Conservation (phyloP, 2,888 invertebrate genomes). For the Stenolophus ochropezus region DNA sequence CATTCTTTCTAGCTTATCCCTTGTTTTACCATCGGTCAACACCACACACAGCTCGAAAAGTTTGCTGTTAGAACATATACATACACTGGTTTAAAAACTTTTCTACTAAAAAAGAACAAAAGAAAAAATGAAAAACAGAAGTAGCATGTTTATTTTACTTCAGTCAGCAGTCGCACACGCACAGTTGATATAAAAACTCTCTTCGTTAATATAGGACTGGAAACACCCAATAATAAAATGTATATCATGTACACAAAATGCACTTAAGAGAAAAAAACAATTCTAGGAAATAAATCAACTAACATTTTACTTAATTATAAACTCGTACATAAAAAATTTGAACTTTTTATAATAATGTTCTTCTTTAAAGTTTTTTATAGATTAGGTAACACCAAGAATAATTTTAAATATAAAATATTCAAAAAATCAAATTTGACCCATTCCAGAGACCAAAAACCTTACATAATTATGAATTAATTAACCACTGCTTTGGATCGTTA, state of each 20-base stretch:
- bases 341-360: too few species aligned
- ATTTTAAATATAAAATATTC: too few species aligned
- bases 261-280: too few species aligned
- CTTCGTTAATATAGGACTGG: background rate
- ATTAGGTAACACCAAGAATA: too few species aligned
- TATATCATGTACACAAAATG: background rate
- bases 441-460: too few species aligned
- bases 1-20: constrained; percentile 9
- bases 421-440: too few species aligned
- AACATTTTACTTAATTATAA: too few species aligned
- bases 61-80: constrained; percentile 21
- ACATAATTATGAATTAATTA: too few species aligned
- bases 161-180: background rate
- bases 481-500: too few species aligned
- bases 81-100: constrained; percentile 31
- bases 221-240: background rate
- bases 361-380: too few species aligned
- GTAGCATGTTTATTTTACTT: constrained; percentile 19
- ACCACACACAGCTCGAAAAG: constrained; percentile 18
- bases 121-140: constrained; percentile 21
- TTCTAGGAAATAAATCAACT: too few species aligned
- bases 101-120: constrained; percentile 29
- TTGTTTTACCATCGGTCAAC: constrained; percentile 25
- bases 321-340: too few species aligned
- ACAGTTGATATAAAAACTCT: background rate